A percentile compares a stretch with the other conserved stretches of the same genome.
phyloP scores from a whole-genome alignment of 2,113 vertebrate genomes.

The Eptatretus burgeri region DNA sequence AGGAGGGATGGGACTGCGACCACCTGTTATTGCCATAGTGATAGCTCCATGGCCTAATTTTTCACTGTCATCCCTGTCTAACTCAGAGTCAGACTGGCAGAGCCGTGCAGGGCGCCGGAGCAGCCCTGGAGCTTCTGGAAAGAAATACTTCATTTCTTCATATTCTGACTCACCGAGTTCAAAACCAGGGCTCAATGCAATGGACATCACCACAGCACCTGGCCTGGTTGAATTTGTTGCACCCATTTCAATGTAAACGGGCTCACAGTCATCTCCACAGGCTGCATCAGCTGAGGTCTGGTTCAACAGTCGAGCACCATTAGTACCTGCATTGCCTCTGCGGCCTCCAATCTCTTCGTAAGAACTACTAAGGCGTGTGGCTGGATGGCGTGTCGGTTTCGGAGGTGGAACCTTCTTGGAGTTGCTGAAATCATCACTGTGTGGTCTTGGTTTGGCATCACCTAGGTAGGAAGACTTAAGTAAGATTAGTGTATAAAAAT shows the following conservation, averaged over 20 bases:
- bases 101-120: background rate
- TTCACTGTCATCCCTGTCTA: background rate
- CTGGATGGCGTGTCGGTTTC: constrained; percentile 70
- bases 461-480: constrained; percentile 16
- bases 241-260: constrained; percentile 76
- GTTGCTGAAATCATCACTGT: constrained; percentile 82
- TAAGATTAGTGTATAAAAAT: too few relatives aligned
- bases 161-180: constrained; percentile 53
- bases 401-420: constrained; percentile 82
- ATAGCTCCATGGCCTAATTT: background rate
- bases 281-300: background rate
- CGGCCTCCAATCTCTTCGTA: constrained; percentile 55
- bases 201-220: too few relatives aligned
- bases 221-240: constrained; percentile 10
- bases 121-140: constrained; percentile 21
- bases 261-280: constrained; percentile 21
- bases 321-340: constrained; percentile 16
- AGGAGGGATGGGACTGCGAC: background rate
- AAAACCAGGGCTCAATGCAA: constrained; percentile 17
- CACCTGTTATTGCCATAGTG: background rate
- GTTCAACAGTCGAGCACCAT: constrained; percentile 13
- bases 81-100: background rate
- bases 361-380: constrained; percentile 68
- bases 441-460: constrained; percentile 47
- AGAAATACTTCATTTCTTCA: constrained; percentile 77